Conservation (phyloP, 2,797 vertebrate species). For the Alca torda region DNA sequence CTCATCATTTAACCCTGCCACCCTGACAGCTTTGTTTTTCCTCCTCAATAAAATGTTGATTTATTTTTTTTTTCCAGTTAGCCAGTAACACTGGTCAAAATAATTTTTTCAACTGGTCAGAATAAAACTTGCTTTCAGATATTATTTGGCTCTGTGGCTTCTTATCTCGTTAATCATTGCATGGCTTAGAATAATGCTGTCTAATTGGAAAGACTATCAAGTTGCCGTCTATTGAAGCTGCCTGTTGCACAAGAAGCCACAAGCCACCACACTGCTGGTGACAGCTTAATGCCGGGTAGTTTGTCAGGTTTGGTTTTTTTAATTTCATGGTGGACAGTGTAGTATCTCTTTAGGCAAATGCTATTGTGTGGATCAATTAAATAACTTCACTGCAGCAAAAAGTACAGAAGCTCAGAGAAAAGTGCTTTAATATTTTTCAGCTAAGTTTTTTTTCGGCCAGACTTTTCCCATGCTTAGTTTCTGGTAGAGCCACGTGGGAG, state of each 20-base stretch:
- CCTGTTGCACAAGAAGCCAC: neutral
- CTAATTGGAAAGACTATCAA: neutral
- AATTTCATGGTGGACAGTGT: neutral
- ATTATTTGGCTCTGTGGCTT: slow-evolving; percentile 29
- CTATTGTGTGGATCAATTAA: neutral
- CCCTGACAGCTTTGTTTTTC: neutral
- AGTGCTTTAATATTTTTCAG: neutral
- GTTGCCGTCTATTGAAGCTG: neutral
- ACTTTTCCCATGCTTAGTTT: neutral
- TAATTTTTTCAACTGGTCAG: neutral
- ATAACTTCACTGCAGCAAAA: neutral
- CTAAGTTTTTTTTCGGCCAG: neutral
- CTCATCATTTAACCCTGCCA: neutral
- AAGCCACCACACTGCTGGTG: neutral
- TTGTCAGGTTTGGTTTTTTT: neutral
- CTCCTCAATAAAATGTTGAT: neutral
- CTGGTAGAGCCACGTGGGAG: neutral
- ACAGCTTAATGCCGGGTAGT: neutral
- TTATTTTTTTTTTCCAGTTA: neutral
- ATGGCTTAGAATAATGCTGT: neutral
- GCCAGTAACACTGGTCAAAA: neutral
- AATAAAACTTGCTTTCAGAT: slow-evolving; percentile 46
- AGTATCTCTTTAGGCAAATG: neutral
- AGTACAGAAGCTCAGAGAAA: neutral
- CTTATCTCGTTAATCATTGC: neutral